These are phyloP conservation scores for Pterobdella sp. DNA, from an alignment of 2,888 invertebrate genomes.

Conservation along the genomic window DNA sequence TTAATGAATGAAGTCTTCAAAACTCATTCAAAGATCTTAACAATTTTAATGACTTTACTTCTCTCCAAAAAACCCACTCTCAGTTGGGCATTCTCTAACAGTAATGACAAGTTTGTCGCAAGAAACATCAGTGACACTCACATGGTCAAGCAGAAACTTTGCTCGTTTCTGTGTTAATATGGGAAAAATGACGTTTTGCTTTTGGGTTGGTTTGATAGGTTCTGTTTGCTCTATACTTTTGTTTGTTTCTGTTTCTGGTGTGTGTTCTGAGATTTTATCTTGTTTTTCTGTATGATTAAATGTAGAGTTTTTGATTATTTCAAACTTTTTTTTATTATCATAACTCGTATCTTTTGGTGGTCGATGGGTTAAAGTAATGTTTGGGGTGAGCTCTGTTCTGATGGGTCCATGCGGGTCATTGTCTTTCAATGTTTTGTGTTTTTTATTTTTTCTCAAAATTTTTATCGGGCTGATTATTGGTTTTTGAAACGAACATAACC, in stretches of 20 bases:
- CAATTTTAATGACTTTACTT: no score
- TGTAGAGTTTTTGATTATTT: neutral
- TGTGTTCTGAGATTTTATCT: conserved; percentile 6
- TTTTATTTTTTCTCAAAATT: neutral
- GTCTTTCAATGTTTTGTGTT: neutral
- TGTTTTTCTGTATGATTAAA: neutral
- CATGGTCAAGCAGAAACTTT: conserved; percentile 26
- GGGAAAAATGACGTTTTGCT: conserved; percentile 8
- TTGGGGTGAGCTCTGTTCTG: neutral
- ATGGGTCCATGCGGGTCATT: neutral
- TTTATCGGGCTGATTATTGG: neutral
- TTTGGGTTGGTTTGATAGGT: neutral
- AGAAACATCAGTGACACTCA: conserved; percentile 26
- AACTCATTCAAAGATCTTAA: no score
- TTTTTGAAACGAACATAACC: neutral
- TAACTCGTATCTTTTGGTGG: no score
- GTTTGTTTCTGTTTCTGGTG: neutral
- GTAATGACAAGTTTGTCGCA: conserved; percentile 22
- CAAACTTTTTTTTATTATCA: neutral
- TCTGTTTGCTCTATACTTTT: neutral
- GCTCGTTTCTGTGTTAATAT: conserved; percentile 15
- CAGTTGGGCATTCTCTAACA: conserved; percentile 26
- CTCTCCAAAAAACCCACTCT: conserved; percentile 23
- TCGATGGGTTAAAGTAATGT: no score
- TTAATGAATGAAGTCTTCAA: no score